These are phyloP conservation scores for Myotis findleyi DNA, from an alignment of 2,797 vertebrate genomes.

Conservation along the genomic window DNA sequence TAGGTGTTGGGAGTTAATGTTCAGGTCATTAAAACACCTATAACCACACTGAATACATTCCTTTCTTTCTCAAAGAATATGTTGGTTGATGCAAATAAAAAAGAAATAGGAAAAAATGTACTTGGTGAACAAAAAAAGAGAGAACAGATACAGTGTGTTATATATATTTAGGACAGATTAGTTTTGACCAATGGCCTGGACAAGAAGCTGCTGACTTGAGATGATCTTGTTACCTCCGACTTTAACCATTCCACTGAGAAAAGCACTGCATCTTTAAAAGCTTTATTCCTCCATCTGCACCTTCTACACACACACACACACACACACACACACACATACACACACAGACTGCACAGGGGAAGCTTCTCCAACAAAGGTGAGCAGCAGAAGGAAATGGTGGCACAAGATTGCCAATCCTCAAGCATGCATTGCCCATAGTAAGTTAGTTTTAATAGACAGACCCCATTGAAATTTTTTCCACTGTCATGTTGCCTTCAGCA, in stretches of 20 bases:
- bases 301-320: not conserved
- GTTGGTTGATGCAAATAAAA: not conserved
- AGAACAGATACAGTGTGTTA: not conserved
- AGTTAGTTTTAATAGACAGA: not conserved
- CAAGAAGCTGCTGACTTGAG: not conserved
- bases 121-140: not conserved
- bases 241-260: not conserved
- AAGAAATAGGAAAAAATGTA: not conserved
- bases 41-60: not conserved
- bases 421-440: not conserved
- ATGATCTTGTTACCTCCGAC: not conserved
- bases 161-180: not conserved
- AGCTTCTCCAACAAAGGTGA: not conserved
- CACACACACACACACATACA: accelerated
- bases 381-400: not conserved
- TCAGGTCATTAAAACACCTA: not conserved
- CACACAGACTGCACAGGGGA: not conserved
- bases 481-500: not conserved
- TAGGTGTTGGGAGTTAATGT: not conserved
- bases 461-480: not conserved
- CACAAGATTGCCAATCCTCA: accelerated
- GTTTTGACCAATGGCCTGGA: not conserved
- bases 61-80: not conserved
- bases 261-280: not conserved
- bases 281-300: not conserved